Base-by-base conservation (phyloP, 2,113 vertebrate species). In the Cranoglanis bouderius region DNA sequence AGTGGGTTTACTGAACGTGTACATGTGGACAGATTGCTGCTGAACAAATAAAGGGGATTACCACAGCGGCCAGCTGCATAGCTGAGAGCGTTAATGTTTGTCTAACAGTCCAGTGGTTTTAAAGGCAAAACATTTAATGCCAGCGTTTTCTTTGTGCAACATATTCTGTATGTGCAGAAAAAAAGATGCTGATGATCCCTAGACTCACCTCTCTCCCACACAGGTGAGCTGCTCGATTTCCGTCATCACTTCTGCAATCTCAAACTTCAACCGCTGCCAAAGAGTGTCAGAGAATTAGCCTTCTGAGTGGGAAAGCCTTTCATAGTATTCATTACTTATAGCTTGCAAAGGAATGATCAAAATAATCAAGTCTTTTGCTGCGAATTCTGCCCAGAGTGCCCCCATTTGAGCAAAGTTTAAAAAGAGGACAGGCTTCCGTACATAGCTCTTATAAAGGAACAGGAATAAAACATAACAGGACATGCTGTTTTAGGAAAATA, bases 201-300 rank as follows among this genome's bases (percentile, higher is more conserved):
- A 35, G 87, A 63, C 95, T 95, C 92, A 99, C 98, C 97, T 99
- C 92, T 99, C 98, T 61, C 98, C 98, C 38, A 96, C 97, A 29
- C 97, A 98, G 18, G 98, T 99, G 67, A 99, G 95, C 92, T 97
- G 98, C 95, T 99, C 97, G 0, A 99, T 99, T 94, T 99, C 98
- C 0, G 97, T 99, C 98, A 99, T 99, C 57, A 99, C 98, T 91
- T 99, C 98, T 0, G 98, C 97, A 29, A 99, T 99, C 93, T 99
- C 98, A 90, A 97, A 98, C 93, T 99, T 99, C 95, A 99, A 94
- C 93, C 98, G 96, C 98, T 99, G 96, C 82, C 77, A 89, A 86
- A 88, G 91, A 82, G 10, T 65, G 51, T 75, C 53, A 75, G 78
- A 90, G 9, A 87, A 51, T 0, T 83, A 81, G 61, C 74, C 38